Base-by-base conservation (phyloP, 2,888 invertebrate species). In the Acleris laterana region DNA sequence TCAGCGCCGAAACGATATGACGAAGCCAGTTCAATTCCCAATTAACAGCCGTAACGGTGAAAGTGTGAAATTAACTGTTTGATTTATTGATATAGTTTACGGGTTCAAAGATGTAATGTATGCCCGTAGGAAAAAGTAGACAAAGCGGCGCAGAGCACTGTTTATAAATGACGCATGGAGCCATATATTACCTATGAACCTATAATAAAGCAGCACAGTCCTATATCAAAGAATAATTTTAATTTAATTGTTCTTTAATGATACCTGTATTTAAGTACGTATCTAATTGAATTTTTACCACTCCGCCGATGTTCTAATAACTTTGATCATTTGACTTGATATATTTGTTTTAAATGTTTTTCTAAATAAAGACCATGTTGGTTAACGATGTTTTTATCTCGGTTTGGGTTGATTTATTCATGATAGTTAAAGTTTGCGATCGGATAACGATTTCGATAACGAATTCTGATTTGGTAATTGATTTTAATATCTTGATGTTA, bases 171-270 rank as follows among this genome's bases (percentile, higher is more conserved):
- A 46, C n/a, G 7, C 16, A 16, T 46, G 0, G 16, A 2, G 46
- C 17, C 16, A 46, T 52, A 52, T 7, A 25, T 56, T 53, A 28
- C n/a, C 11, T 38, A 3, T 4, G 53, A 28, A 20, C 28, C 1
- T 44, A 16, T 20, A 55, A 55, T 62, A 13, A 1, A 17, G 17
- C 25, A 62, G 5, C n/a, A 55, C 56, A 49, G 53, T 49, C 32
- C 16, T 55, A 6, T 50, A 4, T 3, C 11, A 38, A 17, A 16
- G 16, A 19, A 50, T 16, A 25, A 62, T 49, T 49, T 42, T 20
- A 28, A 49, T 55, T 55, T 60, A 13, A 64, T 60, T 49, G 60
- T 32, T 44, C 20, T 64, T 64, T 64, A 64, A 64, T 55, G 55
- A 64, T 28, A 28, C 16, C 25, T 46, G 46, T 53, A 55, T 22